These are phyloP conservation scores for Pseudopipra pipra DNA, from an alignment of 2,113 vertebrate genomes.

Conservation along the genomic window DNA sequence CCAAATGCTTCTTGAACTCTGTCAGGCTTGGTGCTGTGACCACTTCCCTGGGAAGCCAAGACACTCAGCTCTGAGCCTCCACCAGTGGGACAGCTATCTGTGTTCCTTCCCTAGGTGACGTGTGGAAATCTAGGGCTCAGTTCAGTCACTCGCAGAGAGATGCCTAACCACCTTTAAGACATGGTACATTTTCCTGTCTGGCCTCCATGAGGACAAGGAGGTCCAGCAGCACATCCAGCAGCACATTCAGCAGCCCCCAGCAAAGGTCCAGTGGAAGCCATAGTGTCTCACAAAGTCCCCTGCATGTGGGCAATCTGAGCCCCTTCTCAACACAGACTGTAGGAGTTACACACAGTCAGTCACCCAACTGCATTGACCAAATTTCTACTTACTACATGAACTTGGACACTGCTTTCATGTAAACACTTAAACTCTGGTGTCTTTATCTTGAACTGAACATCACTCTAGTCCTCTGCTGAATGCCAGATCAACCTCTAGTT, in stretches of 20 bases:
- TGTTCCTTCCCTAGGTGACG: background rate
- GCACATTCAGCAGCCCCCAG: background rate
- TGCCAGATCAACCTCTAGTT: background rate
- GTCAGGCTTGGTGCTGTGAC: background rate
- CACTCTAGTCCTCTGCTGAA: background rate
- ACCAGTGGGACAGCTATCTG: background rate
- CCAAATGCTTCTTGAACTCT: background rate
- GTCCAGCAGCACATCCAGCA: background rate
- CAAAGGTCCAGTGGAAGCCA: background rate
- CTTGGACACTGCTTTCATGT: background rate
- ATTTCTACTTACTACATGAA: background rate
- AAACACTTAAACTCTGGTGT: background rate
- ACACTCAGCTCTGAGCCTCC: background rate
- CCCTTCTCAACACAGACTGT: background rate
- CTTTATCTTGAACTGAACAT: background rate
- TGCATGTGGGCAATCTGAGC: background rate
- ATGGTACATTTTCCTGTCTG: background rate
- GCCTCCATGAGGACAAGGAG: background rate
- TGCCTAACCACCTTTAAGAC: background rate
- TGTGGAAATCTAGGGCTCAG: background rate
- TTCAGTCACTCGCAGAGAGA: background rate
- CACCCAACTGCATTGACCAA: background rate
- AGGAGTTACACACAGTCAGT: background rate
- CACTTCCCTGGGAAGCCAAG: background rate
- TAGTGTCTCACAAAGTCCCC: accelerated